These are phyloP conservation scores for Poeciliopsis infans DNA, from an alignment of 2,797 vertebrate species.

Conservation along the genomic window DNA sequence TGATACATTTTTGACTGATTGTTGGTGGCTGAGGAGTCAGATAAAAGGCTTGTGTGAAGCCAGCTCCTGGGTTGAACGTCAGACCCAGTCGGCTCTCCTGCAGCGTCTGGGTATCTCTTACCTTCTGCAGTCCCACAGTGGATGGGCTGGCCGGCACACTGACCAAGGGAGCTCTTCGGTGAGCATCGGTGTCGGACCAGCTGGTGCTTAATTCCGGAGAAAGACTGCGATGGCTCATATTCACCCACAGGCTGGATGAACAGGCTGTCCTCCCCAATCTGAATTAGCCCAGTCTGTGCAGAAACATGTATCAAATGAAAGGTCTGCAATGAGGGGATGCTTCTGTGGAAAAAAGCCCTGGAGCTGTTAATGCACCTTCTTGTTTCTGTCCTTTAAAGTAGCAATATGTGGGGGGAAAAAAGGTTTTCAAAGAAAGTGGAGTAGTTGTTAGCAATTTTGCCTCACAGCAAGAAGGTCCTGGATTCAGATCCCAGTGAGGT, in stretches of 20 bases:
- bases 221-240: slow-evolving; percentile 66
- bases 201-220: slow-evolving; percentile 84
- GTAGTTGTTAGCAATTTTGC: neutral
- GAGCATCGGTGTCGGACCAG: slow-evolving; percentile 79
- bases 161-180: slow-evolving; percentile 14
- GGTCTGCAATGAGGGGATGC: neutral
- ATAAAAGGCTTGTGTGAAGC: neutral
- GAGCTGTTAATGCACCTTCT: neutral
- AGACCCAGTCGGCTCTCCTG: neutral
- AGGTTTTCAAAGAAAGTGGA: neutral
- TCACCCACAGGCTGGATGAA: slow-evolving; percentile 86
- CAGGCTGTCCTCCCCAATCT: slow-evolving; percentile 85
- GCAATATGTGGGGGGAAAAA: neutral
- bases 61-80: neutral
- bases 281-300: slow-evolving; percentile 88
- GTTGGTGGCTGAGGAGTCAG: neutral
- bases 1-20: neutral
- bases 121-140: slow-evolving; percentile 85
- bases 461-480: neutral
- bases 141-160: slow-evolving; percentile 14
- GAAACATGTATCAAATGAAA: slow-evolving; percentile 6
- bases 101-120: slow-evolving; percentile 68
- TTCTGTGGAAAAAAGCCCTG: neutral
- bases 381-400: neutral
- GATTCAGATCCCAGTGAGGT: neutral